Conservation (phyloP, 2,113 vertebrate species). For the Myodes glareolus region DNA sequence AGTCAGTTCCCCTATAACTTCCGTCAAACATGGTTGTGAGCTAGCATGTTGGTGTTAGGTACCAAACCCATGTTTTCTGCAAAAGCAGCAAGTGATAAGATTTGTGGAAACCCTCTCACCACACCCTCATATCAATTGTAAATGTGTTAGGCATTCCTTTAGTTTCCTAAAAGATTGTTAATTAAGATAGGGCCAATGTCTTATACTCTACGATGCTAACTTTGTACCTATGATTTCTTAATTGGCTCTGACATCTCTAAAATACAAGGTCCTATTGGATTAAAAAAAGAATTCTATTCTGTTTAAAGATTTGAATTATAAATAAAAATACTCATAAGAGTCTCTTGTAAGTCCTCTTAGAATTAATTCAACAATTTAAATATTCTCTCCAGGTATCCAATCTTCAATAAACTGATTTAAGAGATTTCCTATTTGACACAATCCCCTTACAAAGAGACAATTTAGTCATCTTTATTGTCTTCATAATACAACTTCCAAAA, state of each 20-base stretch:
- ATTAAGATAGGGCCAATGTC: background rate
- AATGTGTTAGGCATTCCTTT: background rate
- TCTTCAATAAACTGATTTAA: slow-evolving; percentile 74
- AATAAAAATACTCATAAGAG: slow-evolving; percentile 14
- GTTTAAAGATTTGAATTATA: slow-evolving; percentile 62
- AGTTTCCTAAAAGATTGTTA: background rate
- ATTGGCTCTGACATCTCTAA: slow-evolving; percentile 52
- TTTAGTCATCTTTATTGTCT: slow-evolving; percentile 71
- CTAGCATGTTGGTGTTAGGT: background rate
- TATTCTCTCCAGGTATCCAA: slow-evolving; percentile 58
- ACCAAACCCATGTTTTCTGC: background rate
- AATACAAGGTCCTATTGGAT: slow-evolving; percentile 34
- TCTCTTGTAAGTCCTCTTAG: background rate
- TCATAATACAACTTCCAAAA: slow-evolving; percentile 56
- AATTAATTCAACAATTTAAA: slow-evolving; percentile 63
- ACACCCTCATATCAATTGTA: background rate
- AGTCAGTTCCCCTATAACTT: background rate
- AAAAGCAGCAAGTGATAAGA: background rate
- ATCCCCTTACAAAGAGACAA: slow-evolving; percentile 56
- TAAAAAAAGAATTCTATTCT: slow-evolving; percentile 46
- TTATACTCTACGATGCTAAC: background rate
- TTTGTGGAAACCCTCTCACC: too few relatives aligned
- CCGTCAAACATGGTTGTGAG: background rate
- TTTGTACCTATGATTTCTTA: slow-evolving; percentile 6
- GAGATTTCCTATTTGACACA: slow-evolving; percentile 60